Conservation (phyloP, 2,797 vertebrate genomes). For the Periophthalmus magnuspinnatus region DNA sequence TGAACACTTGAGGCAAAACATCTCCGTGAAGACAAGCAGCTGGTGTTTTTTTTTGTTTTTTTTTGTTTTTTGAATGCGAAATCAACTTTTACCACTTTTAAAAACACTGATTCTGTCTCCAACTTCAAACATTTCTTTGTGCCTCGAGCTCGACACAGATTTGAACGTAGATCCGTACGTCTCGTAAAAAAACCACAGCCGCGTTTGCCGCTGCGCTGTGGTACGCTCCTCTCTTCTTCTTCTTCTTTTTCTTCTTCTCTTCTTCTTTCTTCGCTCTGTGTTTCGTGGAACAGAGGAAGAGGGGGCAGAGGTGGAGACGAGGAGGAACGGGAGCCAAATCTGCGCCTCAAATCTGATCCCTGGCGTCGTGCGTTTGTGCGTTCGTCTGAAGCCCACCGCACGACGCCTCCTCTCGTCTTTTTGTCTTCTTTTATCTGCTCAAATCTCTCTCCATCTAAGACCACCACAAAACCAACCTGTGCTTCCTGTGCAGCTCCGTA, state of each 20-base stretch:
- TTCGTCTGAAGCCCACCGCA: conserved; percentile 73
- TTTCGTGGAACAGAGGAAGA: conserved; percentile 85
- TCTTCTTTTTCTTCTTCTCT: no score
- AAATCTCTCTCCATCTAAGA: conserved; percentile 74
- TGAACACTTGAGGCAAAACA: no score
- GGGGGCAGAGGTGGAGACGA: conserved; percentile 46
- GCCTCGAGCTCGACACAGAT: not conserved
- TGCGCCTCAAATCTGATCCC: conserved; percentile 72
- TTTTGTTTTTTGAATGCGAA: no score
- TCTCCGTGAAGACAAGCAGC: no score
- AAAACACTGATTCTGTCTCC: not conserved
- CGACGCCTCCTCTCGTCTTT: conserved; percentile 61
- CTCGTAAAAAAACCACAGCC: conserved; percentile 59
- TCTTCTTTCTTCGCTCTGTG: conserved; percentile 55
- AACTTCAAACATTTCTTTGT: not conserved
- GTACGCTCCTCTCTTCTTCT: conserved; percentile 19
- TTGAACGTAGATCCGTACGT: conserved; percentile 32
- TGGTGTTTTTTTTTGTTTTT: no score
- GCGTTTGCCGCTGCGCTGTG: not conserved
- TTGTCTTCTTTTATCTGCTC: conserved; percentile 51
- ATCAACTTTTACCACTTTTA: no score
- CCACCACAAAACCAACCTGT: conserved; percentile 70
- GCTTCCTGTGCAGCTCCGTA: conserved; percentile 38
- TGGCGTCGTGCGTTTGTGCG: not conserved
- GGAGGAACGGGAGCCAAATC: conserved; percentile 70